These are phyloP conservation scores for Thryonomys swinderianus DNA, from an alignment of 2,113 vertebrate species.

Conservation along the genomic window DNA sequence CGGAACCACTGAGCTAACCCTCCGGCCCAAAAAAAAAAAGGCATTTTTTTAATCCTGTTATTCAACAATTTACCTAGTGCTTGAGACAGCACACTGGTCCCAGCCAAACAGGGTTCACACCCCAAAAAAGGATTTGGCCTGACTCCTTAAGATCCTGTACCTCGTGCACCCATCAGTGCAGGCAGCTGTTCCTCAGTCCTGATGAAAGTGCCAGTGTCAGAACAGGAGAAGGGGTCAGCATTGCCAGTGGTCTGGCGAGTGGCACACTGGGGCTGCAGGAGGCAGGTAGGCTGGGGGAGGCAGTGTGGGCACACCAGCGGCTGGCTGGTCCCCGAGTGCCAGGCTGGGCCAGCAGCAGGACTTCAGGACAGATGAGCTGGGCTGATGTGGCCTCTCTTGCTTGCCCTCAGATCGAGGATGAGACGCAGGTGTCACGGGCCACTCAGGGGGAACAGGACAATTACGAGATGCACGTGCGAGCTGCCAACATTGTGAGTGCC, in stretches of 20 bases:
- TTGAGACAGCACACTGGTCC: fast-evolving
- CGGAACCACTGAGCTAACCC: too few relatives aligned
- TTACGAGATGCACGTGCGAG: conserved; percentile 98
- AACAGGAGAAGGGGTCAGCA: fast-evolving
- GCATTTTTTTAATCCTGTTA: background rate
- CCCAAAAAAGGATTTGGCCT: background rate
- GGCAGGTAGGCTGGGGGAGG: background rate
- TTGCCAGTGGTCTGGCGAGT: too few relatives aligned
- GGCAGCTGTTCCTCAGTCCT: background rate
- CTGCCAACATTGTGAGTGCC: conserved; percentile 96
- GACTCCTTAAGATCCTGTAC: background rate
- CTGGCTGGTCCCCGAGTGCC: fast-evolving
- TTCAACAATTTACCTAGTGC: background rate
- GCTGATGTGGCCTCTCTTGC: background rate
- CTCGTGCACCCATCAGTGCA: fast-evolving
- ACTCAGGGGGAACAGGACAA: conserved; percentile 98
- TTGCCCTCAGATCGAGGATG: conserved; percentile 93
- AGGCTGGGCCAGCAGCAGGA: background rate
- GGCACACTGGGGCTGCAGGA: fast-evolving
- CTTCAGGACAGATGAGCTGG: too few relatives aligned
- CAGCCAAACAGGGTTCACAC: background rate
- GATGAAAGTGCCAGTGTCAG: background rate
- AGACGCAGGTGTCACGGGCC: conserved; percentile 96
- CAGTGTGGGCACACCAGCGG: fast-evolving
- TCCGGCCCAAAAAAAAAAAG: too few relatives aligned